These are phyloP conservation scores for Chaetura pelagica DNA, from an alignment of 2,113 vertebrate species.

Conservation along the genomic window DNA sequence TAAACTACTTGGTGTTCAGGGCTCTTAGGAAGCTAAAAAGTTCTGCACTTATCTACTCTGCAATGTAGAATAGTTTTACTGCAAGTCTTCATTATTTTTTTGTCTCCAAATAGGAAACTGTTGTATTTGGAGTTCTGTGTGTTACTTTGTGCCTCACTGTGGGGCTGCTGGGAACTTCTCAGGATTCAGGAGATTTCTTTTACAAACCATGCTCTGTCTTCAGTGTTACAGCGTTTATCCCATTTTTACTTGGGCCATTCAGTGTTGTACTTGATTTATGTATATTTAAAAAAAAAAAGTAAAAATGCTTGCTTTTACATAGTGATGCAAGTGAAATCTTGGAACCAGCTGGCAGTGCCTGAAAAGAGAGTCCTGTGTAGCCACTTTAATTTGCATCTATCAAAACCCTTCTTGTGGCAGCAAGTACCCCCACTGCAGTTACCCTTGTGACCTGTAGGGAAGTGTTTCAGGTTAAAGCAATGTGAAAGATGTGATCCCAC, in stretches of 20 bases:
- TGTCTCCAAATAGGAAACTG: neutral
- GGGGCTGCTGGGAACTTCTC: neutral
- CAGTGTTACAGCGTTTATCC: neutral
- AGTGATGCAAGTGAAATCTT: neutral
- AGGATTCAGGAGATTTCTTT: neutral
- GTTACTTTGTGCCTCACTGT: neutral
- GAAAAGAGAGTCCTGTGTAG: neutral
- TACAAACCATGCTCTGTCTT: neutral
- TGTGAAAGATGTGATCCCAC: neutral
- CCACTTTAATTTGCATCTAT: neutral
- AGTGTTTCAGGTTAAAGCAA: neutral
- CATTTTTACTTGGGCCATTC: neutral
- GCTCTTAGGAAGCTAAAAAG: neutral
- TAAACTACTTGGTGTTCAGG: neutral
- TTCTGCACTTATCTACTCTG: neutral
- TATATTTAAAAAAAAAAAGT: too few species aligned
- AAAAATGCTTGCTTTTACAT: neutral
- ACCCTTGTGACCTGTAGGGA: neutral
- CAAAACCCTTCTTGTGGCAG: neutral
- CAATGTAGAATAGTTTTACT: neutral
- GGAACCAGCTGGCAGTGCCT: neutral
- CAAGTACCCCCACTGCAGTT: neutral
- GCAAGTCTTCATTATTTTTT: neutral
- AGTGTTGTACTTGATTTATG: neutral
- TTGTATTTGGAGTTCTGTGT: neutral